phyloP scores from a whole-genome alignment of 2,797 vertebrate species.

The Malacoctenus gilli region DNA sequence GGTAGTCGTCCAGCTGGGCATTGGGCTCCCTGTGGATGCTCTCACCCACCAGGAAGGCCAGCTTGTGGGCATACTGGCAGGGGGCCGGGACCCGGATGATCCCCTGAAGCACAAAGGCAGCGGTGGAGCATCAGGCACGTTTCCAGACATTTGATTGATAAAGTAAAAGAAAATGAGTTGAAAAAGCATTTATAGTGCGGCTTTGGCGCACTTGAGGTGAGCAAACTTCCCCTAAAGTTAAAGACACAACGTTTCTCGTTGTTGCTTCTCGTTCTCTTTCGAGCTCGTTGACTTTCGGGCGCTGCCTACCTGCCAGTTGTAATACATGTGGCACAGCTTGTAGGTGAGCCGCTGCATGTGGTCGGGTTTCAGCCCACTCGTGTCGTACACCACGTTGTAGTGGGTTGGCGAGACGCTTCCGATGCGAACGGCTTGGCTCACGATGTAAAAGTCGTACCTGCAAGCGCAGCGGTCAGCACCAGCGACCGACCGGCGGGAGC shows the following conservation, averaged over 20 bases:
- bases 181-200: too few relatives aligned
- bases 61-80: conserved; percentile 95
- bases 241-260: too few relatives aligned
- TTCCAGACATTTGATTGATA: too few relatives aligned
- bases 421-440: conserved; percentile 88
- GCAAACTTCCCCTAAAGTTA: too few relatives aligned
- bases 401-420: conserved; percentile 92
- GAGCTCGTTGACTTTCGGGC: too few relatives aligned
- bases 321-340: conserved; percentile 97
- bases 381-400: conserved; percentile 95
- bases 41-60: conserved; percentile 95
- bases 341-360: conserved; percentile 96
- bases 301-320: conserved; percentile 92
- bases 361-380: conserved; percentile 91
- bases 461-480: neutral
- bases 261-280: too few relatives aligned
- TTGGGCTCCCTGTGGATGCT: conserved; percentile 90
- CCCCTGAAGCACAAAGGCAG: conserved; percentile 81
- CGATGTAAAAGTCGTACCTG: conserved; percentile 96
- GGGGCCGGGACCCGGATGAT: conserved; percentile 93
- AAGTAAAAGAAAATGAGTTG: too few relatives aligned
- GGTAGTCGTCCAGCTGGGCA: conserved; percentile 82
- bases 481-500: too few relatives aligned
- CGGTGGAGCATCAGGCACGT: too few relatives aligned
- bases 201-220: too few relatives aligned